Percentiles rank a stretch among this genome's conserved stretches.
Evolutionary conservation across 2,113 vertebrate species (phyloP).

Genomic region (Hemicordylus capensis): DNA sequence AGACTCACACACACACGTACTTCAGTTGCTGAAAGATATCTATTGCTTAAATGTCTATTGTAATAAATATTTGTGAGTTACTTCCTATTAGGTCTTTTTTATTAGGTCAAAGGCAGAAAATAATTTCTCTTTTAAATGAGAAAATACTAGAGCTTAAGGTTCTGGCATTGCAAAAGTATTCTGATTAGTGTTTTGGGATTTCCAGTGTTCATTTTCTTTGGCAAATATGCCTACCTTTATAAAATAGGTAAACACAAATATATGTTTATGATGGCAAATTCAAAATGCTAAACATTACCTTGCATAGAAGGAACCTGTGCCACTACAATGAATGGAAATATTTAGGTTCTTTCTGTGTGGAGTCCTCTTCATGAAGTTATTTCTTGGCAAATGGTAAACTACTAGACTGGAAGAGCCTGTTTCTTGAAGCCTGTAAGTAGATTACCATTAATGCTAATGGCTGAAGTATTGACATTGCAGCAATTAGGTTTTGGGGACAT

Average conservation of each 20-base stretch:
- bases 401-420: background rate
- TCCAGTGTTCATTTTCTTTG: background rate
- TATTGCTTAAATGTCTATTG: background rate
- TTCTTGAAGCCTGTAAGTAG: background rate
- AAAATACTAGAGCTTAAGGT: background rate
- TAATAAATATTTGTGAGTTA: background rate
- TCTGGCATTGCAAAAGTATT: background rate
- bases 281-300: background rate
- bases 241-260: background rate
- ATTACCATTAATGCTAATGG: conserved; percentile 14
- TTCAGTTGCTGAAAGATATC: background rate
- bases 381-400: background rate
- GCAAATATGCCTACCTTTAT: background rate
- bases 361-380: background rate
- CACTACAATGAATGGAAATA: background rate
- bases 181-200: background rate
- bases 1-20: background rate
- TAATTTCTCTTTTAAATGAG: background rate
- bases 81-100: background rate
- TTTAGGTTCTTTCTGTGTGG: background rate
- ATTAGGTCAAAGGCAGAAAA: too few relatives aligned
- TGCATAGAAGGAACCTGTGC: background rate
- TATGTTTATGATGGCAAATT: background rate
- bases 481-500: conserved; percentile 1
- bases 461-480: background rate